phyloP scores from a whole-genome alignment of 2,888 invertebrate species.

The Luperina nickerlii region DNA sequence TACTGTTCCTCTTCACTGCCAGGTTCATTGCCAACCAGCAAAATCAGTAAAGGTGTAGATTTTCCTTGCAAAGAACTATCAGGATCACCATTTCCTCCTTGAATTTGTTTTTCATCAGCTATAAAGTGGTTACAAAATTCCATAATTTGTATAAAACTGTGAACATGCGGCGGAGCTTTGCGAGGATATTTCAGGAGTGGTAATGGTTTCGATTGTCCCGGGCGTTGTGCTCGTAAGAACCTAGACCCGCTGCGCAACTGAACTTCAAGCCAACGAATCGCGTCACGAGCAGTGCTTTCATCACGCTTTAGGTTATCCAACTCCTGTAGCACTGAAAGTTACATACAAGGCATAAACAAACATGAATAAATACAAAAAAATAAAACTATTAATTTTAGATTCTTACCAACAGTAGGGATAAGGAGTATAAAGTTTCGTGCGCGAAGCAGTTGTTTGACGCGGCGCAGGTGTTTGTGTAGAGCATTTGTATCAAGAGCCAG shows the following conservation, averaged over 20 bases:
- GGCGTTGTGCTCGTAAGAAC: conserved; percentile 96
- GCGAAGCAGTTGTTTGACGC: conserved; percentile 95
- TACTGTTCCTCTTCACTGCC: conserved; percentile 86
- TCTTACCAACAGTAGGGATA: conserved; percentile 96
- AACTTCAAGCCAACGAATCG: conserved; percentile 97
- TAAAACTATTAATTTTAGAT: neutral
- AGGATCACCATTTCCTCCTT: conserved; percentile 82
- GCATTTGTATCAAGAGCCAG: conserved; percentile 96
- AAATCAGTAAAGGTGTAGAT: conserved; percentile 92
- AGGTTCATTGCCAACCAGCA: conserved; percentile 92
- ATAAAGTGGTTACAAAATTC: conserved; percentile 95
- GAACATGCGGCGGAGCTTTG: conserved; percentile 87
- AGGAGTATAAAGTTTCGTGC: conserved; percentile 96
- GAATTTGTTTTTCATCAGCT: conserved; percentile 80
- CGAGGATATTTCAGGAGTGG: conserved; percentile 89
- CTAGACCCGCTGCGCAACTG: conserved; percentile 96
- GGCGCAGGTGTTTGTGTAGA: conserved; percentile 93
- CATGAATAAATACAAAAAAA: conserved; percentile 26
- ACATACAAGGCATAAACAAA: conserved; percentile 23
- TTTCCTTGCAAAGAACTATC: conserved; percentile 78
- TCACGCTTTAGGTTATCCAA: conserved; percentile 97
- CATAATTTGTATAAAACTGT: conserved; percentile 94
- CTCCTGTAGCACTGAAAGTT: conserved; percentile 94
- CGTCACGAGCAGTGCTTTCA: conserved; percentile 95
- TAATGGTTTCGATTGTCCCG: conserved; percentile 94